Evolutionary conservation across 2,113 vertebrate genomes (phyloP), one percentile per base, ranked within the genome.

Genomic region (Amazona guildingii): DNA sequence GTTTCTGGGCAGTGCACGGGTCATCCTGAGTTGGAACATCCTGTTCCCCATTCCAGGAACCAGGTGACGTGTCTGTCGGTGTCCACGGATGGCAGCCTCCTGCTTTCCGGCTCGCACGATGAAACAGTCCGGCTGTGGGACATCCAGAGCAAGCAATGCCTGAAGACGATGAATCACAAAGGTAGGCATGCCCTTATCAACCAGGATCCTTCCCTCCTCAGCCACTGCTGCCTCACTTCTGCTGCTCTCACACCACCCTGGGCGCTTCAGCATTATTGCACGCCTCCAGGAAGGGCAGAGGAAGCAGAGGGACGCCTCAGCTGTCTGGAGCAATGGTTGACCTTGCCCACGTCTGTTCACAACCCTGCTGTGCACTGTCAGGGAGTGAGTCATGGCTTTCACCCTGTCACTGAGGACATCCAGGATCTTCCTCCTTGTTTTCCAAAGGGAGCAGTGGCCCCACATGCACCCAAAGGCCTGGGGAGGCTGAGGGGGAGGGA

Each of bases 81-180:
- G 78, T 99, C 99, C 7, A 98, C 99, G 15, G 99, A 99, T 0
- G 98, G 99, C 86, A 99, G 98, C 1, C 95, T 99, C 5, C 97
- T 99, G 59, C 97, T 99, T 12, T 99, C 99, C 0, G 99, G 99
- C 76, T 99, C 99, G 4, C 99, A 99, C 1, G 99, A 99, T 0
- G 99, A 99, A 96, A 99, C 98, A 0, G 98, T 98, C 37, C 96
- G 99, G 19, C 98, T 99, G 29, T 99, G 99, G 99, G 99, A 99
- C 76, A 93, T 99, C 75, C 99, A 99, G 78, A 99, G 99, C 97
- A 99, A 99, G 94, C 99, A 99, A 97, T 99, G 98, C 87, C 78
- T 99, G 48, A 98, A 98, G 78, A 99, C 98, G 0, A 97, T 99
- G 64, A 97, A 98, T 72, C 98, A 99, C 94, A 99, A 99, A 99